Conservation (phyloP, 2,888 invertebrate genomes). For the Campaea margaritaria region DNA sequence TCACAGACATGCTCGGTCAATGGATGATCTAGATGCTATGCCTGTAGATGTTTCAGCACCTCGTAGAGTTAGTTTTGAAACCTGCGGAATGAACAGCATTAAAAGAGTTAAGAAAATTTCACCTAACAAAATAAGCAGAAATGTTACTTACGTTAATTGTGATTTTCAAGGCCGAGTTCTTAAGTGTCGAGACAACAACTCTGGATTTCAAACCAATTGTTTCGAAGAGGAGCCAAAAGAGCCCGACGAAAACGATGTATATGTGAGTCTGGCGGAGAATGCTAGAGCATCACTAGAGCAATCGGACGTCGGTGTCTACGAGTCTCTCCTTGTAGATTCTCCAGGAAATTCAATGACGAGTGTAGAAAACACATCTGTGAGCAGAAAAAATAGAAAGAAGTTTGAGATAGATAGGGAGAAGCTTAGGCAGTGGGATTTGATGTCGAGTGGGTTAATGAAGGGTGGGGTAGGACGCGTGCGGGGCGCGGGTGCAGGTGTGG, state of each 20-base stretch:
- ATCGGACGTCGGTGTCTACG: constrained; percentile 85
- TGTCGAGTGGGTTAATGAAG: constrained; percentile 92
- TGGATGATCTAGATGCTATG: constrained; percentile 90
- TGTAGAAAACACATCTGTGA: constrained; percentile 37
- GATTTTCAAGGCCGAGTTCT: constrained; percentile 83
- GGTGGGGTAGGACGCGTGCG: constrained; percentile 72
- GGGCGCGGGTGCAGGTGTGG: constrained; percentile 67
- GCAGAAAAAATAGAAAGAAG: constrained; percentile 67
- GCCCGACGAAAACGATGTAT: constrained; percentile 80
- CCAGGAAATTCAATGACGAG: constrained; percentile 49
- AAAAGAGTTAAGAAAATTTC: constrained; percentile 71
- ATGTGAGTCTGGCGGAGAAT: constrained; percentile 79
- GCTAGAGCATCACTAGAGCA: constrained; percentile 54
- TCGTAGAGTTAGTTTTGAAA: constrained; percentile 60
- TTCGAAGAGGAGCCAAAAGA: constrained; percentile 60
- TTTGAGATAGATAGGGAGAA: constrained; percentile 93
- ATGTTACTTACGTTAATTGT: constrained; percentile 92
- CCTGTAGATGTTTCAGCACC: constrained; percentile 55
- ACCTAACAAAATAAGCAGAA: constrained; percentile 85
- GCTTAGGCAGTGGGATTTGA: constrained; percentile 94
- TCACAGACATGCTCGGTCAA: constrained; percentile 91
- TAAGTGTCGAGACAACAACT: constrained; percentile 61
- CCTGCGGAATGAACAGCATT: constrained; percentile 73
- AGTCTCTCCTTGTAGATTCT: constrained; percentile 58
- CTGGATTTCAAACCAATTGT: constrained; percentile 49